Conservation (phyloP, 2,888 invertebrate species). For the Toxonevra muliebris region DNA sequence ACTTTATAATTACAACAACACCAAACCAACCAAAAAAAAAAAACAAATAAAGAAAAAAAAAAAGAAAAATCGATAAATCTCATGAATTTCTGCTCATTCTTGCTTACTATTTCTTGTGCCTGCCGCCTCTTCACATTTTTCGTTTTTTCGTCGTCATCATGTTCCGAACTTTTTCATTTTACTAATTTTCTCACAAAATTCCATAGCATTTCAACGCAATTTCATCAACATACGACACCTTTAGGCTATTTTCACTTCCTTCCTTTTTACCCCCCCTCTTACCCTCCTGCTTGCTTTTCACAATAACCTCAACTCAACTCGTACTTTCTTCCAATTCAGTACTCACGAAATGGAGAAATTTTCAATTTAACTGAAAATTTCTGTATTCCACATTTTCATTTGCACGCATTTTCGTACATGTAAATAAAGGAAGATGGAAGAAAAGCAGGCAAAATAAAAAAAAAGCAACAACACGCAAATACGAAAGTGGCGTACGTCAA, state of each 20-base stretch:
- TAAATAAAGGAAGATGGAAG: neutral
- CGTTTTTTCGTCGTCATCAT: neutral
- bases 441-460: constrained; percentile 1
- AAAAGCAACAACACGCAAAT: neutral
- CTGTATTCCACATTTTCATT: neutral
- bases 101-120: neutral
- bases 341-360: neutral
- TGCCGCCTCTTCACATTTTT: neutral
- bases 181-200: constrained; percentile 4
- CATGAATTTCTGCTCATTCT: neutral
- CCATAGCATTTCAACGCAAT: constrained; percentile 3
- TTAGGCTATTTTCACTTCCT: neutral
- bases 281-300: neutral
- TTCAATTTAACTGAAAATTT: constrained; percentile 9
- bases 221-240: constrained; percentile 10
- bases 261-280: neutral
- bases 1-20: constrained; percentile 17
- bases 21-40: no score
- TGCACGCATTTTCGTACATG: neutral
- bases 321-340: no score
- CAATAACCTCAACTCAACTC: neutral
- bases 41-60: no score
- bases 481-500: constrained; percentile 6
- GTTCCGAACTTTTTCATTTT: neutral
- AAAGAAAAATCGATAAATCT: no score